Base-by-base conservation (phyloP, 2,113 vertebrate species). In the Odontophorus gujanensis region DNA sequence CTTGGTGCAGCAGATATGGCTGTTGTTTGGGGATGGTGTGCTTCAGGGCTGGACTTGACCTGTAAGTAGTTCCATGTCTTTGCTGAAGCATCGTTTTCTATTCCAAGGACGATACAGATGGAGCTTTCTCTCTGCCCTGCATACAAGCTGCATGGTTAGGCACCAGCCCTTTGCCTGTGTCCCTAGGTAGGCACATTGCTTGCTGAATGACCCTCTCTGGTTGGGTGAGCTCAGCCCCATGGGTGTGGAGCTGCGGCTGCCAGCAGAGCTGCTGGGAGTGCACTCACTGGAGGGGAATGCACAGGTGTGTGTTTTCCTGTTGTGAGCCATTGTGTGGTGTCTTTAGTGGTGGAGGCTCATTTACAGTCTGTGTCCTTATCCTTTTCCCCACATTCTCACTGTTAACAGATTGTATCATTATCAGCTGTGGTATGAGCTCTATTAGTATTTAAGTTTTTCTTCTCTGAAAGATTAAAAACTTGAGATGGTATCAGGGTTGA, bases 361-460 rank as follows among this genome's bases (percentile, higher is more conserved):
- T 43, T 25, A 34, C 4, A 17, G 34, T 10, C 13, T 12, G 8
- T 48, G 81, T 80, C 80, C 45, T 53, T 30, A n/a, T 62, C 76
- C 42, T 36, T 51, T 81, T 50, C 12, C 11, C 78, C 9, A 0
- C 9, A 38, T 53, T 69, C 71, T 79, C 13, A 0, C 42, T 62
- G 28, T 34, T 59, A 55, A 57, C 57, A 84, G 74, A 4, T n/a
- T 65, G 9, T 77, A 67, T 55, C 48, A 16, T 47, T 79, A 36
- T 62, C 77, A 55, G 20, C 81, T 87, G 89, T 85, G 40, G 45
- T 45, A 85, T 85, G n/a, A 82, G 67, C 78, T 85, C 42, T 47
- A 32, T 81, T 90, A 90, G 73, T 67, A 91, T 71, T 76, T 59
- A 59, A 67, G 12, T 65, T 45, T 50, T 53, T 63, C 6, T 58